Evolutionary conservation across 2,888 invertebrate genomes (phyloP), one percentile per base, ranked within the genome.

Genomic region (Crossocerus cetratus): DNA sequence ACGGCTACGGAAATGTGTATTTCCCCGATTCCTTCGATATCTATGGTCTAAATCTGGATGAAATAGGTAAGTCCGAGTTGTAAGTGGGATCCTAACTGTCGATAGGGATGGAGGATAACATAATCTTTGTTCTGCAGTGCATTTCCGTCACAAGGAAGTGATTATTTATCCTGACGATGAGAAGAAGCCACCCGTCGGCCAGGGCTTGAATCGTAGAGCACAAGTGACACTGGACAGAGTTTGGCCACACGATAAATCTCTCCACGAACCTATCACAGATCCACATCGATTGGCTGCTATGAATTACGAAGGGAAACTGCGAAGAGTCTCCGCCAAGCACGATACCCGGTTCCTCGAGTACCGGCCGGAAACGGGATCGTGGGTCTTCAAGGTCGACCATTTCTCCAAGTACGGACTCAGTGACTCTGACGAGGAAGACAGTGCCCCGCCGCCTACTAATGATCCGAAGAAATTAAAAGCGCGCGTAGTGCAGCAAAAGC

Each of bases 341-440:
- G 95, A 95, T 75, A 97, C 98, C 0, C 94, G 95, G 65, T 99
- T 99, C 90, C 93, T 98, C 3, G 99, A 99, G 88, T 99, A 98
- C 91, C 93, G 98, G 0, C 97, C 98, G 0, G 96, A 97, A 88
- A 98, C 97, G 1, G 99, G 99, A 22, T 97, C 98, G 65, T 99
- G 99, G 99, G 98, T 98, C 62, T 99, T 99, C 91, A 94, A 95
- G 89, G 96, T 97, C 57, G 95, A 97, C 68, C 98, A 98, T 90
- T 98, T 98, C 90, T 98, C 98, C 16, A 98, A 98, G 87, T 99
- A 98, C 89, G 97, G 97, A 0, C 91, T 97, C 2, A 94, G 94
- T 11, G 98, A 98, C 79, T 96, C 96, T 0, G 97, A 97, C 76
- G 98, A 98, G 69, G 97, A 97, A 2, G 95, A 95, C 43, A 92